Evolutionary conservation across 2,888 invertebrate species (phyloP), one percentile per base, ranked within the genome.

Genomic region (Eupithecia subfuscata): DNA sequence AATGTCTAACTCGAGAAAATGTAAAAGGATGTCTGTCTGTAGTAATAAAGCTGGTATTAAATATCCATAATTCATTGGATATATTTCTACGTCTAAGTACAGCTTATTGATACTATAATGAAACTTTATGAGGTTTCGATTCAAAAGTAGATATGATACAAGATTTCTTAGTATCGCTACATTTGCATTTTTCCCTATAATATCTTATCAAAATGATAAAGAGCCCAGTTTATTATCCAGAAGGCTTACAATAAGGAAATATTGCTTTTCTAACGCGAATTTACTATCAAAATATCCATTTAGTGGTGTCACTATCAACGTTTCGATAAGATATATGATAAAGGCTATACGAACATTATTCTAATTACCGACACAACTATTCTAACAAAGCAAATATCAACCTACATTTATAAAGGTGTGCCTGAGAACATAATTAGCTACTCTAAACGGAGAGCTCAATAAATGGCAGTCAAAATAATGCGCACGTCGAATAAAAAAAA

Each of bases 341-440:
- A 72, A 68, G 64, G 75, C 69, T 71, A 72, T 72, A 78, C 71
- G 64, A 76, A 77, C 78, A 79, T 77, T 78, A 82, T 78, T 78
- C 72, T 75, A 78, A 81, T 82, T 82, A 81, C 79, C 68, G 60
- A 73, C 75, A 56, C 12, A 72, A 79, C 69, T 75, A 72, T 18
- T 12, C 40, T n/a, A 40, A n/a, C n/a, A 37, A 80, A 74, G 79
- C 72, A 69, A 79, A 82, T 82, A 60, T 60, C 6, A 14, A 25
- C 25, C 4, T 14, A 81, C 80, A 78, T 52, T 18, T 69, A 70
- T 37, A 3, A n/a, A 69, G 83, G 81, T 82, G 87, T 79, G 89
- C 79, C 87, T 89, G 89, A 81, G 90, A 90, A 90, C 85, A 85
- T 82, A 82, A 83, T 84, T 87, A 88, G 60, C 14, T 4, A 25